phyloP scores from a whole-genome alignment of 92 coral and sea anemone species.

The Siderastrea siderea region DNA sequence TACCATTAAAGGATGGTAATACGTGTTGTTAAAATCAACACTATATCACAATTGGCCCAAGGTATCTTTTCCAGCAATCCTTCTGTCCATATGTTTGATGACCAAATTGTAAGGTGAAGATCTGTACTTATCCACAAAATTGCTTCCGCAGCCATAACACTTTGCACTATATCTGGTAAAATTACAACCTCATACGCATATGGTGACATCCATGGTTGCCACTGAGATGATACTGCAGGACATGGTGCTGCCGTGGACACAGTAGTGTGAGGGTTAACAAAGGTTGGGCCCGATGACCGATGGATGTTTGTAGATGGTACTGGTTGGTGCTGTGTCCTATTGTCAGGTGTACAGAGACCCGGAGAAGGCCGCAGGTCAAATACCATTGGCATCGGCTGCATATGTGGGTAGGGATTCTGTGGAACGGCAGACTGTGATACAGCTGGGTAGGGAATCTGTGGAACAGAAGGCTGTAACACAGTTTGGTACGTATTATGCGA shows the following conservation, averaged over 20 bases:
- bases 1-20: conserved; percentile 26
- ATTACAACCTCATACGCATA: conserved; percentile 11
- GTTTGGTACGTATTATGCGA: conserved; percentile 1
- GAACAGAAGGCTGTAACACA: no score
- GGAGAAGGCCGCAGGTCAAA: no score
- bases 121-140: conserved; percentile 30
- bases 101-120: neutral
- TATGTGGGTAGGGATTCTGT: no score
- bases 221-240: neutral
- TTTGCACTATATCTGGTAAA: conserved; percentile 13
- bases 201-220: conserved; percentile 39
- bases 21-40: conserved; percentile 27
- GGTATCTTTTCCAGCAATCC: conserved; percentile 29
- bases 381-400: no score
- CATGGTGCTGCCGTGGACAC: no score
- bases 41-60: conserved; percentile 6
- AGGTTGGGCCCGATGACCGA: no score
- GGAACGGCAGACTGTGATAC: no score
- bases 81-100: conserved; percentile 27
- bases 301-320: no score
- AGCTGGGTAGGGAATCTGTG: no score
- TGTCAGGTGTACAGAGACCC: no score
- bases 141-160: conserved; percentile 31
- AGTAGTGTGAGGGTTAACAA: no score
- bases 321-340: no score